These are phyloP conservation scores for Tenthredo scrophulariae DNA, from an alignment of 2,888 invertebrate species.

Conservation along the genomic window DNA sequence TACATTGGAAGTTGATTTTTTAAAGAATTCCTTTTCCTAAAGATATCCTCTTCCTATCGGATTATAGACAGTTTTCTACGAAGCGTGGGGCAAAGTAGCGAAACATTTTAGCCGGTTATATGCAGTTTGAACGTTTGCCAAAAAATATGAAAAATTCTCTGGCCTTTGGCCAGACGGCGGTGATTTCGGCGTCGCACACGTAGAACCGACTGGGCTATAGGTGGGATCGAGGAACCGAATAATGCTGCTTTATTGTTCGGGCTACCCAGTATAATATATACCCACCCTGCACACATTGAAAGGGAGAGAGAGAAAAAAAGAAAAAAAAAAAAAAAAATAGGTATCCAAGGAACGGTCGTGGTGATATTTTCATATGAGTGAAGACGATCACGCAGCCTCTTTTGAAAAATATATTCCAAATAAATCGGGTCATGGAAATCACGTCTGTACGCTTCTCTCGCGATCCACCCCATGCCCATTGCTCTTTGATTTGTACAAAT, in stretches of 20 bases:
- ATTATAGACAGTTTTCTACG: constrained; percentile 28
- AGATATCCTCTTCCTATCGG: constrained; percentile 42
- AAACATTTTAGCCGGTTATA: constrained; percentile 73
- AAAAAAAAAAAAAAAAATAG: constrained; percentile 5
- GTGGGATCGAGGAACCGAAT: constrained; percentile 62
- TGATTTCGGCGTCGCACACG: constrained; percentile 61
- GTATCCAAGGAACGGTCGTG: not conserved
- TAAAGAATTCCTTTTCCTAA: too few relatives aligned
- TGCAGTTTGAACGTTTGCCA: constrained; percentile 71
- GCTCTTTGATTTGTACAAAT: not conserved
- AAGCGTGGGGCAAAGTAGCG: constrained; percentile 56
- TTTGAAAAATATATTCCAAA: not conserved
- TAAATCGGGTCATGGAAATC: not conserved
- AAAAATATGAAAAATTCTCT: constrained; percentile 75
- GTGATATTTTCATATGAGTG: not conserved
- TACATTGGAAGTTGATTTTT: not conserved
- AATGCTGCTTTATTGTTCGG: constrained; percentile 71
- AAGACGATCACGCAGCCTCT: not conserved
- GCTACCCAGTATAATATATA: constrained; percentile 11
- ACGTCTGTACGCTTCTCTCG: not conserved
- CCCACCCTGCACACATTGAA: not conserved
- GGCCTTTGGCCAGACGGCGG: constrained; percentile 67
- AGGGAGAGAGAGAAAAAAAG: not conserved
- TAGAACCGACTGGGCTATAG: constrained; percentile 60
- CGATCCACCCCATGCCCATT: not conserved